Base-by-base conservation (phyloP, 2,113 vertebrate genomes). In the Irena cyanogastra region DNA sequence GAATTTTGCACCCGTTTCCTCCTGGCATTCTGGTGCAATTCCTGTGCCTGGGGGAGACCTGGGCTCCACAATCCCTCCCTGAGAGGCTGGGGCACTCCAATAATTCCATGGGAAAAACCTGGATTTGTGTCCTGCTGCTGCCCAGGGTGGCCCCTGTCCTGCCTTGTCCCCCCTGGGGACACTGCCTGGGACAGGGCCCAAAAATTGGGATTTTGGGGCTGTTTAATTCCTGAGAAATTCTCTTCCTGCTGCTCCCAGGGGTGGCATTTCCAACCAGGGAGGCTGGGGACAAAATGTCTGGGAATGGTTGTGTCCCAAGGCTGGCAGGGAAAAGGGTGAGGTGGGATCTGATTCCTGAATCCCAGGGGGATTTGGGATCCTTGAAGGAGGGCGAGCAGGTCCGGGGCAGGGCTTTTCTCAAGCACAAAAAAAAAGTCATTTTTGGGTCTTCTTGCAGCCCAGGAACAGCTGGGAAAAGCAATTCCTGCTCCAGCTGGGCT, bases 21-120 rank as follows among this genome's bases (percentile, higher is more conserved):
- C n/a, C n/a, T 6, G 20, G 45, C 1, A 1, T 7, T n/a, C 4
- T 33, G 33, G 41, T 26, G 41, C 45, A 26, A 23, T 11, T n/a
- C 70, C n/a, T 6, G 3, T 24, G 13, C 39, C 64, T 35, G 65
- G 54, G 2, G 7, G 44, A 28, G 19, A n/a, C 9, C 35, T 59
- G 39, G 14, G 47, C 22, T 45, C 33, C 41, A 9, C 13, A 22
- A 14, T 37, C 72, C 27, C 9, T 44, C 37, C n/a, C 66, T 3
- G 10, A 41, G 24, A 12, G 9, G 20, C 52, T 61, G 80, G 49
- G 61, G 44, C 39, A 1, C 13, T 16, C 16, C 16, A 74, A 54
- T 28, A 64, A 56, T 68, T 57, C 65, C 28, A 21, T 3, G 37
- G 30, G 42, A 47, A 79, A 49, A 83, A 47, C 33, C 50, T 70